These are phyloP conservation scores for Rotaria socialis DNA, from an alignment of 2,888 invertebrate species.

Conservation along the genomic window DNA sequence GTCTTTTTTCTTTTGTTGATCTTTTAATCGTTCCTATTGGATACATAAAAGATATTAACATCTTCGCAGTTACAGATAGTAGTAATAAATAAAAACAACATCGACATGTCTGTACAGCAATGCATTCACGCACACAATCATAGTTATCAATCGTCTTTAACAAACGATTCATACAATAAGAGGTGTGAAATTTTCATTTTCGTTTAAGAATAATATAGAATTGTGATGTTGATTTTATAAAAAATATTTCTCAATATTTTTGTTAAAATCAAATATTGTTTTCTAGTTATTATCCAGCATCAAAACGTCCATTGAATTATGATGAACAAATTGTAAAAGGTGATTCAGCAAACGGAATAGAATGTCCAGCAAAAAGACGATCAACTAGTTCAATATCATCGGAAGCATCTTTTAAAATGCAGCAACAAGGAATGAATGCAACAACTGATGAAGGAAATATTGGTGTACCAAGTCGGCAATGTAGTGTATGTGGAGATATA, in stretches of 20 bases:
- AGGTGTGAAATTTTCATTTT: not conserved
- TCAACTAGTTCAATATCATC: not conserved
- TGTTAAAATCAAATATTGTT: too few species aligned
- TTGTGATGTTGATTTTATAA: too few species aligned
- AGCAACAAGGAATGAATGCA: not conserved
- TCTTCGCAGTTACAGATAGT: too few species aligned
- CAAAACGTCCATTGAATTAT: not conserved
- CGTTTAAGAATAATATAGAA: too few species aligned
- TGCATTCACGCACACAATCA: not conserved
- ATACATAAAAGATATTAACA: too few species aligned
- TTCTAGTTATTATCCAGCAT: not conserved
- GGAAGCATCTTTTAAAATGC: not conserved
- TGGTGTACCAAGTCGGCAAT: conserved; percentile 4
- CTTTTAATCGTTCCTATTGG: too few species aligned
- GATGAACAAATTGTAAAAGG: not conserved
- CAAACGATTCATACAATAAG: not conserved
- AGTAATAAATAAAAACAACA: too few species aligned
- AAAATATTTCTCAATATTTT: too few species aligned
- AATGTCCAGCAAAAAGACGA: not conserved
- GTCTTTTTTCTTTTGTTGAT: too few species aligned
- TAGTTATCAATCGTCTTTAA: not conserved
- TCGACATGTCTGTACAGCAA: not conserved
- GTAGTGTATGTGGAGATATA: conserved; percentile 45
- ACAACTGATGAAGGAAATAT: not conserved
- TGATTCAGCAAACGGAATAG: not conserved